Evolutionary conservation across 2,888 invertebrate genomes (phyloP).

Genomic region (Cephonodes hylas): DNA sequence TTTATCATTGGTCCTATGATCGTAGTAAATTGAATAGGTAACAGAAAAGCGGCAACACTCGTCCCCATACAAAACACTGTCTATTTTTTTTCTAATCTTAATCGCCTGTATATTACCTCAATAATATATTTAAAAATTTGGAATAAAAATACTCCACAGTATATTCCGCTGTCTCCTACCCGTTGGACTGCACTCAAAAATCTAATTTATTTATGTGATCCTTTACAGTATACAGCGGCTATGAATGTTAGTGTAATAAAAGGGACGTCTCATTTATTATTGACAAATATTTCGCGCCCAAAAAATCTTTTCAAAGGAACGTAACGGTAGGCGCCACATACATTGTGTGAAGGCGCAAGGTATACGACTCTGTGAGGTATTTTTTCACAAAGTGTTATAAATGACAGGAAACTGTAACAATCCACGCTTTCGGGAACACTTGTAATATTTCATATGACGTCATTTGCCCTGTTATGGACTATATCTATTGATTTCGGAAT

Average conservation of each 20-base stretch:
- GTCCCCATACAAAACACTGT: too few species aligned
- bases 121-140: too few species aligned
- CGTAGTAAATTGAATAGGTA: too few species aligned
- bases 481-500: too few species aligned
- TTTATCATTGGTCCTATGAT: too few species aligned
- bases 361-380: slow-evolving; percentile 40
- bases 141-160: neutral
- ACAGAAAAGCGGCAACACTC: too few species aligned
- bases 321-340: slow-evolving; percentile 76
- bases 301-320: slow-evolving; percentile 55
- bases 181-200: slow-evolving; percentile 30
- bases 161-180: slow-evolving; percentile 13
- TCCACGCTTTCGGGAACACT: neutral
- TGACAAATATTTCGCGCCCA: slow-evolving; percentile 78
- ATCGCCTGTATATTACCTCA: too few species aligned
- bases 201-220: slow-evolving; percentile 58
- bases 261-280: slow-evolving; percentile 79
- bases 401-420: slow-evolving; percentile 64
- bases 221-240: slow-evolving; percentile 51
- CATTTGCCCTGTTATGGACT: neutral
- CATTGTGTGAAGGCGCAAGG: slow-evolving; percentile 53
- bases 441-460: neutral
- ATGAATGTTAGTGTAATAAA: slow-evolving; percentile 71
- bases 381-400: slow-evolving; percentile 47
- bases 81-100: too few species aligned